Conservation (phyloP, 53 echinoderm and acorn worm genomes). For the Apostichopus leukothele region DNA sequence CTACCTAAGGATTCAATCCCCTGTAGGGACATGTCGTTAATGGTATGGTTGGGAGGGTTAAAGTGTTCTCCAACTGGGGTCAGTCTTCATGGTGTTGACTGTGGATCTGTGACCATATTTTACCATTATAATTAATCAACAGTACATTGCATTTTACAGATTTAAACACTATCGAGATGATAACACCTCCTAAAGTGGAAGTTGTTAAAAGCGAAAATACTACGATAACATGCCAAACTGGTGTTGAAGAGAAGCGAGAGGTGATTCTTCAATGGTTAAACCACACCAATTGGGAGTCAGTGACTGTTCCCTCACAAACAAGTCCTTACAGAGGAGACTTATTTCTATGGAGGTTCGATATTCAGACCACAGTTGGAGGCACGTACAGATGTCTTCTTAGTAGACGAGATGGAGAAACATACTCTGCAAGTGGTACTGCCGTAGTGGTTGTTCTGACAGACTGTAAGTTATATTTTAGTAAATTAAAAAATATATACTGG, state of each 20-base stretch:
- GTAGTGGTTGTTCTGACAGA: neutral
- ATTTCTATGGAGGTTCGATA: neutral
- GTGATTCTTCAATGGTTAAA: neutral
- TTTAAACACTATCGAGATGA: neutral
- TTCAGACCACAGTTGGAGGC: neutral
- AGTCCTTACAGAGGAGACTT: neutral
- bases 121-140: neutral
- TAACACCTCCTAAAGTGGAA: neutral
- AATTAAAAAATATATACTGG: too few relatives aligned
- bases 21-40: too few relatives aligned
- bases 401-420: neutral
- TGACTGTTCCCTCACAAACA: neutral
- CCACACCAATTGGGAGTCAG: neutral
- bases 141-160: neutral
- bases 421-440: neutral
- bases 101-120: neutral
- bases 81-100: neutral
- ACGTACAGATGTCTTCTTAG: neutral
- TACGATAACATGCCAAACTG: neutral
- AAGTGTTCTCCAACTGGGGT: neutral
- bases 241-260: neutral
- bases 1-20: too few relatives aligned
- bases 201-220: neutral
- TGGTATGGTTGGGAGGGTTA: too few relatives aligned
- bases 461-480: neutral